phyloP scores from a whole-genome alignment of 2,888 invertebrate species.

The Lycophotia porphyrea region DNA sequence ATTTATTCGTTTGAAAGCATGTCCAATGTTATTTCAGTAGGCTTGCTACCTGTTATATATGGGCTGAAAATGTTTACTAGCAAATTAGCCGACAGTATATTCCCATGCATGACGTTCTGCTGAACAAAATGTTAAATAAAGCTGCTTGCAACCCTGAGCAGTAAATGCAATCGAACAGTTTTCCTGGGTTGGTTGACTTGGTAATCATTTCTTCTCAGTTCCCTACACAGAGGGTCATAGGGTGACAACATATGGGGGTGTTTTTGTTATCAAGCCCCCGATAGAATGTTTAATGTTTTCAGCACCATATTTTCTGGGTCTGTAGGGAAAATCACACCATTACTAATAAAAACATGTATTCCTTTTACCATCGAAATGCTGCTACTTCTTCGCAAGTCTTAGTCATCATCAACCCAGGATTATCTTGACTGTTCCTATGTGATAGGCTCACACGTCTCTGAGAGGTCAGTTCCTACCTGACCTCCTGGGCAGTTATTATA shows the following conservation, averaged over 20 bases:
- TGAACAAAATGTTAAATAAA: not conserved
- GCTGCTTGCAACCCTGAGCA: not conserved
- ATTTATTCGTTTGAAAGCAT: conserved; percentile 33
- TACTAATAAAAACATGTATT: too few relatives aligned
- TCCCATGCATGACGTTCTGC: not conserved
- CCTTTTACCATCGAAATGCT: not conserved
- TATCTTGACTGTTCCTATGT: not conserved
- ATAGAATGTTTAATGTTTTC: not conserved
- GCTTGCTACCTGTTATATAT: conserved; percentile 13
- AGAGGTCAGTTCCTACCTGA: conserved; percentile 22
- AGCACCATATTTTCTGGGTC: not conserved
- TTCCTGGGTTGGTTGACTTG: not conserved
- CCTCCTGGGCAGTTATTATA: not conserved
- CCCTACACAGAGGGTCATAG: not conserved
- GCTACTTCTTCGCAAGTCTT: not conserved
- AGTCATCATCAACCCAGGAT: not conserved
- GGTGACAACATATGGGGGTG: not conserved
- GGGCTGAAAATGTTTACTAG: conserved; percentile 14
- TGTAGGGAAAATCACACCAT: not conserved
- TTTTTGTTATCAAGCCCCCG: not conserved
- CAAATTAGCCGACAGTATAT: not conserved
- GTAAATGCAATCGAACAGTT: not conserved
- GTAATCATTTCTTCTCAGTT: not conserved
- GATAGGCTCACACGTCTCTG: conserved; percentile 1
- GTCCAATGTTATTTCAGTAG: conserved; percentile 45